These are phyloP conservation scores for Drepana falcataria DNA, from an alignment of 2,888 invertebrate genomes.

Conservation along the genomic window DNA sequence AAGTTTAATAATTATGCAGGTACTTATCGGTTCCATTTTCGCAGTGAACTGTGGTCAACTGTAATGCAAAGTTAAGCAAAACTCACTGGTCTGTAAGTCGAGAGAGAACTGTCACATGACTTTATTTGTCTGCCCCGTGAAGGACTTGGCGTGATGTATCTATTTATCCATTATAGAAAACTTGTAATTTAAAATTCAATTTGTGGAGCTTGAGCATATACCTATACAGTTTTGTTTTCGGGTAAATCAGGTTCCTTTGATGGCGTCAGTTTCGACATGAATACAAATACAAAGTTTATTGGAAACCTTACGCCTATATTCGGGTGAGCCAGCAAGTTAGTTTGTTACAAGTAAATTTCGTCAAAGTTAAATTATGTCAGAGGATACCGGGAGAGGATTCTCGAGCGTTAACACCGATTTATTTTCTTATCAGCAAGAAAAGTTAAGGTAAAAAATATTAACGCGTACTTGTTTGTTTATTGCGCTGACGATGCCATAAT, in stretches of 20 bases:
- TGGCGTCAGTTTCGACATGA: conserved; percentile 5
- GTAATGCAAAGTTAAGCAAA: conserved; percentile 11
- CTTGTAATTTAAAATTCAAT: background rate
- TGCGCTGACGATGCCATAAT: background rate
- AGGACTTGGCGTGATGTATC: too few species aligned
- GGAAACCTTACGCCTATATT: conserved; percentile 18
- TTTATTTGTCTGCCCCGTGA: too few species aligned
- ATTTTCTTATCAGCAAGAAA: background rate
- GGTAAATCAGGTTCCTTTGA: conserved; percentile 12
- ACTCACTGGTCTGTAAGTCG: background rate
- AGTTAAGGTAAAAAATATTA: background rate
- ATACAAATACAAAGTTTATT: conserved; percentile 32
- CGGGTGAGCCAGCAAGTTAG: conserved; percentile 12
- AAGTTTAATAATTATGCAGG: background rate
- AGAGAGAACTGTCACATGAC: too few species aligned
- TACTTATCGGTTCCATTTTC: background rate
- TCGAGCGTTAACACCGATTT: background rate
- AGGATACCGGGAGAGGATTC: conserved; percentile 8
- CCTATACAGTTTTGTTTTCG: conserved; percentile 3
- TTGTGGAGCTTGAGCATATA: background rate
- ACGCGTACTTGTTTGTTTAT: background rate
- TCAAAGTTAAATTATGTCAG: conserved; percentile 31
- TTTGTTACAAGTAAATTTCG: conserved; percentile 21
- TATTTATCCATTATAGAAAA: too few species aligned
- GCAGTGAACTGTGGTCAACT: conserved; percentile 6